These are phyloP conservation scores for Agapornis roseicollis DNA, from an alignment of 2,113 vertebrate genomes.

Conservation along the genomic window DNA sequence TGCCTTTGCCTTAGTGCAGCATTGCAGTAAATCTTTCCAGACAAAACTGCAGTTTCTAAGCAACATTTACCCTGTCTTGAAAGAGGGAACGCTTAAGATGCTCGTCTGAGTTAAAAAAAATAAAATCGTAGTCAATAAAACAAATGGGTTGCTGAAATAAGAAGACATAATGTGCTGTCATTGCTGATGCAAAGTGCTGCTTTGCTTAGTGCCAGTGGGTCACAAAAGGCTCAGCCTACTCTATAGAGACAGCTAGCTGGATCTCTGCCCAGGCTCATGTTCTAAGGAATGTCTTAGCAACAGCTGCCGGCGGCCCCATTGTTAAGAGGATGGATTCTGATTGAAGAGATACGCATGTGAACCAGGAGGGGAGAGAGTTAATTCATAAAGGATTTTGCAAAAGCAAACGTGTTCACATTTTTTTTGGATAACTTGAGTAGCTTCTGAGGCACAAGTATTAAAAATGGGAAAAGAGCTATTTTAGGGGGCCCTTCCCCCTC, in stretches of 20 bases:
- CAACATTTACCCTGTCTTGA: slow-evolving; percentile 20
- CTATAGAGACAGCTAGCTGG: slow-evolving; percentile 46
- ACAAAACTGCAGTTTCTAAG: slow-evolving; percentile 34
- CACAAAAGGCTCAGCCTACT: slow-evolving; percentile 46
- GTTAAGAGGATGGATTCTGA: neutral
- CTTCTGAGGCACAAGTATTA: neutral
- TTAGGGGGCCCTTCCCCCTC: neutral
- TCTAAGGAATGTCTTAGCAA: slow-evolving; percentile 62
- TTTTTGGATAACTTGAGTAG: neutral
- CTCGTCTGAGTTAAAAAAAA: neutral
- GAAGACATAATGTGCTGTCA: neutral
- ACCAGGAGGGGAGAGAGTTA: slow-evolving; percentile 1
- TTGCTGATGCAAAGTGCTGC: slow-evolving; percentile 4
- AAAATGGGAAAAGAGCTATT: neutral
- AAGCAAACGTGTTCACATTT: neutral
- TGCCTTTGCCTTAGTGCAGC: neutral
- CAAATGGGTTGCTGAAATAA: neutral
- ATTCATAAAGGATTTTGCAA: slow-evolving; percentile 11
- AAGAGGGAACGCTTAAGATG: neutral
- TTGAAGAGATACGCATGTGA: neutral
- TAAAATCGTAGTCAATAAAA: neutral
- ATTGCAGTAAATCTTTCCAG: slow-evolving; percentile 32
- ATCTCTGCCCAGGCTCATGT: slow-evolving; percentile 45
- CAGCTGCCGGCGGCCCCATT: slow-evolving; percentile 55
- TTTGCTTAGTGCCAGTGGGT: slow-evolving; percentile 36